Evolutionary conservation across 2,888 invertebrate genomes (phyloP).

Genomic region (Nemotelus nigrinus): DNA sequence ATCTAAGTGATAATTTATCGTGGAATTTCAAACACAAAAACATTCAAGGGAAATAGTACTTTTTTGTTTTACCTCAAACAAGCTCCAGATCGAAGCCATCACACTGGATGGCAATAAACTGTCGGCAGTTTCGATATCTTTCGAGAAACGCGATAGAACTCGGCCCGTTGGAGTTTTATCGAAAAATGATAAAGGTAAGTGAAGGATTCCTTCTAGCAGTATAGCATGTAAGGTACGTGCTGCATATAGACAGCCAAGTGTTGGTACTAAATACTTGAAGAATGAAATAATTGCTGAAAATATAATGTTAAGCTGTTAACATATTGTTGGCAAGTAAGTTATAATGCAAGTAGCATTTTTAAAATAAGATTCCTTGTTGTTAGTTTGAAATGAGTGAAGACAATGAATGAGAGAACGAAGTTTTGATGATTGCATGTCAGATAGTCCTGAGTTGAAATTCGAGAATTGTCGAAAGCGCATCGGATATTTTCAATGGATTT

Average conservation of each 20-base stretch:
- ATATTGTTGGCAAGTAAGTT: no score
- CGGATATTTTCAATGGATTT: no score
- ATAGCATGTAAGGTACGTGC: conserved; percentile 61
- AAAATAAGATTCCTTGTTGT: background rate
- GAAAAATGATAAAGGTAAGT: conserved; percentile 69
- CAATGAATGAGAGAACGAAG: background rate
- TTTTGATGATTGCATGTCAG: no score
- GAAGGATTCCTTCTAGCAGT: conserved; percentile 66
- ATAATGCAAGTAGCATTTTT: background rate
- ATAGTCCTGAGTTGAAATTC: no score
- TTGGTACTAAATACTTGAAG: conserved; percentile 74
- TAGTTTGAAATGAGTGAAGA: background rate
- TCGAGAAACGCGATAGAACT: conserved; percentile 68
- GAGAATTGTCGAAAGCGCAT: no score
- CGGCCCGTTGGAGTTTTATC: conserved; percentile 73
- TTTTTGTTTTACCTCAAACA: conserved; percentile 66
- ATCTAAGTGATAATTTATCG: no score
- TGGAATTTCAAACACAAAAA: no score
- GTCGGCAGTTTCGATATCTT: conserved; percentile 66
- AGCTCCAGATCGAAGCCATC: conserved; percentile 69
- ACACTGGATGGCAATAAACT: conserved; percentile 64
- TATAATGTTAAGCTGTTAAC: conserved; percentile 53
- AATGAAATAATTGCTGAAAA: conserved; percentile 76
- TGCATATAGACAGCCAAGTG: conserved; percentile 67
- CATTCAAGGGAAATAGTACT: no score